Conservation (phyloP, 92 coral and sea anemone species). For the Umimayanthus kanabou region DNA sequence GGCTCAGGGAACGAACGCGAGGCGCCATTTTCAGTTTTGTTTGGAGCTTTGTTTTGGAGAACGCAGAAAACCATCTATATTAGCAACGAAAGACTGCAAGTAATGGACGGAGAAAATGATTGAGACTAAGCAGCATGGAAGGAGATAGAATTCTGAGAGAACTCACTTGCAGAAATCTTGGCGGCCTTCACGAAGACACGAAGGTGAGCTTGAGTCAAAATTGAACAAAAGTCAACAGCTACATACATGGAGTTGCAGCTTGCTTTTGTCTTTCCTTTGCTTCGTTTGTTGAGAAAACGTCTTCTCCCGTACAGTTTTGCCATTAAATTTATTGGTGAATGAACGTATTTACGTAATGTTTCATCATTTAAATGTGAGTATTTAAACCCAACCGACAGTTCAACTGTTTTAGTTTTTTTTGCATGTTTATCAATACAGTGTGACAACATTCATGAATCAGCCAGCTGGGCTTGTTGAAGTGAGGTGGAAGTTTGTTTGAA, state of each 20-base stretch:
- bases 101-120: background rate
- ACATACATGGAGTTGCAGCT: background rate
- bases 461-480: too few relatives aligned
- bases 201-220: conserved; percentile 52
- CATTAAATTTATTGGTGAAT: background rate
- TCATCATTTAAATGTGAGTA: background rate
- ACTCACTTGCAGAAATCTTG: conserved; percentile 56
- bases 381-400: background rate
- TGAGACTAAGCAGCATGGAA: conserved; percentile 54
- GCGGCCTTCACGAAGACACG: conserved; percentile 77
- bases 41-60: background rate
- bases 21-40: conserved; percentile 36
- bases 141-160: conserved; percentile 84
- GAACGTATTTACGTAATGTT: background rate
- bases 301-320: background rate
- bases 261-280: background rate
- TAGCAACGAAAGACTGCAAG: background rate
- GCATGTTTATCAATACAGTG: too few relatives aligned
- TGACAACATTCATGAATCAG: too few relatives aligned
- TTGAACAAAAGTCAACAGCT: too few relatives aligned
- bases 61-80: background rate
- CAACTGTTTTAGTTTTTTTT: background rate
- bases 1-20: background rate
- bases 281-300: too few relatives aligned
- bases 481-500: background rate